phyloP scores from a whole-genome alignment of 37 sponge, comb jelly and placozoan genomes.

The Dysidea cf. avara region DNA sequence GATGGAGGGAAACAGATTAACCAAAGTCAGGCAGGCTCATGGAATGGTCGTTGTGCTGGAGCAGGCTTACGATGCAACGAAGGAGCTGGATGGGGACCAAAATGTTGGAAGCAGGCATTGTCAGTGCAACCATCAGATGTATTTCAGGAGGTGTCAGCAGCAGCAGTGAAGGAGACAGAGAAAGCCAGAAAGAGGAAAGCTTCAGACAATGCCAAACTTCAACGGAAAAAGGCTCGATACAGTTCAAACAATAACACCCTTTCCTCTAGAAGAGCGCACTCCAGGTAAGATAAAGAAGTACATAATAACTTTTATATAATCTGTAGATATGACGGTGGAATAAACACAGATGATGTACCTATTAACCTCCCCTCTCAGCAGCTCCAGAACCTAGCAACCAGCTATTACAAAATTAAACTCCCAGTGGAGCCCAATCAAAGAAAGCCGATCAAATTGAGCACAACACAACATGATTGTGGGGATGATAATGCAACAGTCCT shows the following conservation, averaged over 20 bases:
- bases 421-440: background rate
- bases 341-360: slow-evolving; percentile 15
- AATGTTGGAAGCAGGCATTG: background rate
- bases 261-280: too few relatives aligned
- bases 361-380: background rate
- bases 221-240: background rate
- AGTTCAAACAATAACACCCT: too few relatives aligned
- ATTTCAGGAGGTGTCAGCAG: background rate
- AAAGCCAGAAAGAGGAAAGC: background rate
- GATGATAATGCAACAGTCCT: too few relatives aligned
- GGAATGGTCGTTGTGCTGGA: slow-evolving; percentile 11
- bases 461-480: slow-evolving; percentile 5
- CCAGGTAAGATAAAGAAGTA: too few relatives aligned
- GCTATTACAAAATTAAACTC: background rate
- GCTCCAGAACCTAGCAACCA: background rate
- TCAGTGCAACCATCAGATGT: background rate
- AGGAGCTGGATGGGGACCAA: slow-evolving; percentile 11
- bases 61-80: slow-evolving; percentile 21
- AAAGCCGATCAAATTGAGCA: background rate
- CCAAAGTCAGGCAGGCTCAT: slow-evolving; percentile 20
- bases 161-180: background rate
- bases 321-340: background rate
- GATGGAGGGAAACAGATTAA: slow-evolving; percentile 35
- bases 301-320: too few relatives aligned
- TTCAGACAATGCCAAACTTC: background rate